These are phyloP conservation scores for Clanis bilineata DNA, from an alignment of 2,888 invertebrate species.

Conservation along the genomic window DNA sequence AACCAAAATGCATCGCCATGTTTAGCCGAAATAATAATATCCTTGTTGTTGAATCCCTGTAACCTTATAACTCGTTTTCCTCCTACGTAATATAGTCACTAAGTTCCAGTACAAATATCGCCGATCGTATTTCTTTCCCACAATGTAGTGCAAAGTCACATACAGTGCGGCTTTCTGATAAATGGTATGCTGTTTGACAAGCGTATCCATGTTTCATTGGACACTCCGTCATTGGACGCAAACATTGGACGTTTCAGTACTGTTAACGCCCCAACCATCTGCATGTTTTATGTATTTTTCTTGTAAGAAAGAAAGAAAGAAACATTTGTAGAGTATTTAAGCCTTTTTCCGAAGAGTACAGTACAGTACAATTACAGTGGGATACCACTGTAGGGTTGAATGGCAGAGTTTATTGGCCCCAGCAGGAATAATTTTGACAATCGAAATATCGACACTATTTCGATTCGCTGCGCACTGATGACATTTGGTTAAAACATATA, in stretches of 20 bases:
- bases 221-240: slow-evolving; percentile 60
- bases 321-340: too few relatives aligned
- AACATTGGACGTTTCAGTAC: slow-evolving; percentile 55
- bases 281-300: slow-evolving; percentile 7
- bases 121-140: slow-evolving; percentile 60
- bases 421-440: too few relatives aligned
- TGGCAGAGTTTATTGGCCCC: too few relatives aligned
- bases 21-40: too few relatives aligned
- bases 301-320: too few relatives aligned
- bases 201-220: slow-evolving; percentile 65
- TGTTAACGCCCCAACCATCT: slow-evolving; percentile 33
- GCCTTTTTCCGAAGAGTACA: too few relatives aligned
- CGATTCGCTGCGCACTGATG: too few relatives aligned
- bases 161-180: slow-evolving; percentile 68
- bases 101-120: slow-evolving; percentile 67
- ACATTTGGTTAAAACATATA: too few relatives aligned
- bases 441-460: too few relatives aligned
- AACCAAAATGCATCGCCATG: slow-evolving; percentile 11
- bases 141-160: slow-evolving; percentile 70
- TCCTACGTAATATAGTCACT: slow-evolving; percentile 47
- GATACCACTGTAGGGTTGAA: too few relatives aligned
- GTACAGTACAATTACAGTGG: too few relatives aligned
- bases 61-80: slow-evolving; percentile 44
- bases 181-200: slow-evolving; percentile 76
- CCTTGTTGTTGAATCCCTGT: too few relatives aligned